phyloP scores from a whole-genome alignment of 2,797 vertebrate genomes.

The Adrianichthys oophorus region DNA sequence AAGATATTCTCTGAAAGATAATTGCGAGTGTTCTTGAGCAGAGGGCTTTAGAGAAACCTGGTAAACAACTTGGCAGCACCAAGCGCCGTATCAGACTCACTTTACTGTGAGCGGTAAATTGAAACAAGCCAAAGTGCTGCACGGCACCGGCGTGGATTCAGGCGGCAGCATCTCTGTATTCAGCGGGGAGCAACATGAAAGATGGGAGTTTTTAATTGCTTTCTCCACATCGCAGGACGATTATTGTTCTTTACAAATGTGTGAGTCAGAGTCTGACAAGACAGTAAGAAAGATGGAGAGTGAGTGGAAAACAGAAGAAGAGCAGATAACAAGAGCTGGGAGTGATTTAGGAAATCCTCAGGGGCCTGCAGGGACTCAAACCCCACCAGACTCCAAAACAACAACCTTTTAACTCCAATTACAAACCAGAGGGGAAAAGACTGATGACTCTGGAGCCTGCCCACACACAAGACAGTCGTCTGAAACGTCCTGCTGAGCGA shows the following conservation, averaged over 20 bases:
- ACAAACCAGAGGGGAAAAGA: slow-evolving; percentile 52
- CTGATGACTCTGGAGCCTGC: slow-evolving; percentile 5
- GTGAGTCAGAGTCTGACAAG: slow-evolving; percentile 52
- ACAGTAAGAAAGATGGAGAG: slow-evolving; percentile 24
- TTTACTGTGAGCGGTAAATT: slow-evolving; percentile 68
- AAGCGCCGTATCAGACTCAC: slow-evolving; percentile 62
- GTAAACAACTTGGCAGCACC: slow-evolving; percentile 71
- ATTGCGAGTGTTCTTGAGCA: slow-evolving; percentile 72
- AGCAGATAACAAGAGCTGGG: slow-evolving; percentile 51
- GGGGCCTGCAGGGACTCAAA: slow-evolving; percentile 52
- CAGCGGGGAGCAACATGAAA: slow-evolving; percentile 77
- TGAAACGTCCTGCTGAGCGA: slow-evolving; percentile 11
- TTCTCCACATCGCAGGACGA: slow-evolving; percentile 74
- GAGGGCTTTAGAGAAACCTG: slow-evolving; percentile 60
- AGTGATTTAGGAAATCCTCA: slow-evolving; percentile 59
- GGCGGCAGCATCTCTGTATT: slow-evolving; percentile 71
- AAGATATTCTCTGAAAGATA: slow-evolving; percentile 68
- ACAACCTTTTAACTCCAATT: slow-evolving; percentile 78
- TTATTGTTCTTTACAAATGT: slow-evolving; percentile 67
- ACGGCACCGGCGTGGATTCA: slow-evolving; percentile 64
- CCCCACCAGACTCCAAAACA: slow-evolving; percentile 56
- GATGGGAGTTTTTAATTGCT: slow-evolving; percentile 81
- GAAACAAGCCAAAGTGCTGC: slow-evolving; percentile 68
- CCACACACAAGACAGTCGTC: slow-evolving; percentile 28
- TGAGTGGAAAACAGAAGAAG: slow-evolving; percentile 15